These are phyloP conservation scores for Platyscapa corneri DNA, from an alignment of 1,140 invertebrate genomes.

Conservation along the genomic window DNA sequence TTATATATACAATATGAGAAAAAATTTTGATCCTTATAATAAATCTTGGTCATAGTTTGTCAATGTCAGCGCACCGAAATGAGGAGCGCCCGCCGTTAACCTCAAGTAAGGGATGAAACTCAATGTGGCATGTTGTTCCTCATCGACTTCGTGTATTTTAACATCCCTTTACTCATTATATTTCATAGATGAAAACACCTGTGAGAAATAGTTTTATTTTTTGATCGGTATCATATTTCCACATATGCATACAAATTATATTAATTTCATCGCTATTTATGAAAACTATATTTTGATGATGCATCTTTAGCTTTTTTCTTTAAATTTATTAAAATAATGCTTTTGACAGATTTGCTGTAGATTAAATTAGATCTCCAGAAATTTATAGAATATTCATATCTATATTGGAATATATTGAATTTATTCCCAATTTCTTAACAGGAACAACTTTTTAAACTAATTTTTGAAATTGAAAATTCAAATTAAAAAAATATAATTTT, in stretches of 20 bases:
- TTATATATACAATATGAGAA: neutral
- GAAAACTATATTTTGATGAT: no score
- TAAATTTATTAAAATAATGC: no score
- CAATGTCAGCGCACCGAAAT: neutral
- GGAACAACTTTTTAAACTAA: no score
- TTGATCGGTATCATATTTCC: neutral
- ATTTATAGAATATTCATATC: no score
- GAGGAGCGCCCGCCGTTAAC: constrained; percentile 3
- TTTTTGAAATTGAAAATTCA: no score
- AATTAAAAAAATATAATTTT: no score
- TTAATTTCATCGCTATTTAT: no score
- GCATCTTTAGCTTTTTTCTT: no score
- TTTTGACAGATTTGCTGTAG: no score
- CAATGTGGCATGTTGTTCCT: neutral
- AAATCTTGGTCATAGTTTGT: constrained; percentile 35
- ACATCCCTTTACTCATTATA: neutral
- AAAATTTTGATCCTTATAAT: neutral
- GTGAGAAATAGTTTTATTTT: neutral
- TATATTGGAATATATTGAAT: no score
- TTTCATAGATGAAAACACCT: constrained; percentile 8
- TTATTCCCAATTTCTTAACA: no score
- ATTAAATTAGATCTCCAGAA: no score
- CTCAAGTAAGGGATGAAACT: neutral
- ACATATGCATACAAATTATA: neutral
- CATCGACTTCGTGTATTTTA: neutral